phyloP scores from a whole-genome alignment of 2,797 vertebrate genomes.

The Podargus strigoides region DNA sequence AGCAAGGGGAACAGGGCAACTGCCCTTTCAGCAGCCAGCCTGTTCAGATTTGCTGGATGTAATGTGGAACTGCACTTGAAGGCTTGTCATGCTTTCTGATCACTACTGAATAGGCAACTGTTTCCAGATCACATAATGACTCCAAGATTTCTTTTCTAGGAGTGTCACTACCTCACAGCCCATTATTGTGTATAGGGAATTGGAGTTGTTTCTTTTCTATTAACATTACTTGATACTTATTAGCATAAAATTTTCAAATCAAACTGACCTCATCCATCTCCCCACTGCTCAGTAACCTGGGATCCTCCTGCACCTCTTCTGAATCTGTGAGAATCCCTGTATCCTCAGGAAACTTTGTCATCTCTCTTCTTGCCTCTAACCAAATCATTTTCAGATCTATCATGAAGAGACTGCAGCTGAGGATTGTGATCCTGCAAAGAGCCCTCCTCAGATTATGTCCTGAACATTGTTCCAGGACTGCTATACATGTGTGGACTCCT shows the following conservation, averaged over 20 bases:
- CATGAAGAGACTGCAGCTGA: not conserved
- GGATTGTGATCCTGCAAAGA: not conserved
- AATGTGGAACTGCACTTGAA: not conserved
- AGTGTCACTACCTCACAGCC: not conserved
- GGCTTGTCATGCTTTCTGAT: not conserved
- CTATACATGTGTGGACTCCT: not conserved
- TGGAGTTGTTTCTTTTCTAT: not conserved
- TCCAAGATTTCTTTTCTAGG: not conserved
- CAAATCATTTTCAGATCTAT: not conserved
- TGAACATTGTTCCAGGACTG: not conserved
- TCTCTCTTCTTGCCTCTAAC: not conserved
- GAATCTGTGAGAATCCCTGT: not conserved
- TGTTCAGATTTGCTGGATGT: not conserved
- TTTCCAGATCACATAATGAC: not conserved
- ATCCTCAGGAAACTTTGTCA: not conserved
- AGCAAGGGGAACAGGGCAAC: not conserved
- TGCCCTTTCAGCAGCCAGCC: not conserved
- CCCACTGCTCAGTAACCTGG: not conserved
- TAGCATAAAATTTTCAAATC: not conserved
- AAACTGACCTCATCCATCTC: not conserved
- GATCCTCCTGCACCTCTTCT: not conserved
- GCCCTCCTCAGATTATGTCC: too few species aligned
- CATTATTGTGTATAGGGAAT: not conserved
- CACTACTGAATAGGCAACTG: not conserved
- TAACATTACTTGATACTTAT: not conserved